Evolutionary conservation across 1,140 invertebrate genomes (phyloP), one percentile per base, ranked within the genome.

Genomic region (Leguminivora glycinivorella): DNA sequence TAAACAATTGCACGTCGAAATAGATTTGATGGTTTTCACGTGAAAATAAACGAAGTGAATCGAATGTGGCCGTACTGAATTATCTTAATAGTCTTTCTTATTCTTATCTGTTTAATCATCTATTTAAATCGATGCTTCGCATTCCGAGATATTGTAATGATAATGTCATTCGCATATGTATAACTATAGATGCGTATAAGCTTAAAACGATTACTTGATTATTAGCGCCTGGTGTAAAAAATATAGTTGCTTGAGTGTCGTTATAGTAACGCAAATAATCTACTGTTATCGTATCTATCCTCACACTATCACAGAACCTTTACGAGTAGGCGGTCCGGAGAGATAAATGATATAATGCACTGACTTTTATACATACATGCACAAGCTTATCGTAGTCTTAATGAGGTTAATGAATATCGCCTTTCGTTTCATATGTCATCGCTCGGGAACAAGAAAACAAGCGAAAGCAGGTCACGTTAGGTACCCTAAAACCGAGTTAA

Each of bases 1-100:
- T 84, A 89, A 86, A 87, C 82, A 85, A 79, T 80, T 79, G 71
- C 24, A 56, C 70, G 75, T 83, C 74, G 60, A 79, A 82, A 83
- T 81, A 83, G 75, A 74, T 74, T 83, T 82, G 71, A 80, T 66
- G 74, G 71, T 56, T 69, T 74, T 78, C 26, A 14, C 6, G 58
- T 63, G 12, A 63, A 63, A 2, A 60, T 4, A n/a, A 63, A 63
- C 31, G 6, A 29, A 29, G 1, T 31, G 26, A n/a, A 1, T 31
- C 25, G 9, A 7, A 29, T 29, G 24, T 10, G 52, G 17, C 5
- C 5, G 52, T 17, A 58, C 24, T 3, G 56, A 1, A 17, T 60
- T 17, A 29, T 6, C 9, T 14, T 58, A 22, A 29, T 60, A 26
- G 25, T 14, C 24, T 60, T 25, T 24, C 56, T 10, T 6, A 60